Evolutionary conservation across 2,888 invertebrate genomes (phyloP), one percentile per base, ranked within the genome.

Genomic region (Pediacus dermestoides): DNA sequence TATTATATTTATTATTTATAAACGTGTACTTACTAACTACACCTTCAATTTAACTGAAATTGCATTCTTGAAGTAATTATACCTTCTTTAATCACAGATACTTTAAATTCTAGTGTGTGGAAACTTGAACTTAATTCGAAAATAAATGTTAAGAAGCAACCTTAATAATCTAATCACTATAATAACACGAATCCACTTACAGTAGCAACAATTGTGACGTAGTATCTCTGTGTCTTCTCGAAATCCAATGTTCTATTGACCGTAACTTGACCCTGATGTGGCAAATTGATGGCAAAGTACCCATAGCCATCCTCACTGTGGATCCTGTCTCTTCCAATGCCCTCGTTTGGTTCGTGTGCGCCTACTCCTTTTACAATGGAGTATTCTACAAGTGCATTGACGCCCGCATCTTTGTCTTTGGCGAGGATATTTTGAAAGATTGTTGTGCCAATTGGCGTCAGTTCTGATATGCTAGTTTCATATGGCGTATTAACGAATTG

Each of bases 201-300:
- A 72, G 86, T 85, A 61, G 91, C 91, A 53, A 89, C 80, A 65
- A 92, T 80, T 55, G 88, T 91, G 70, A 92, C 81, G 70, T 87
- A 84, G 72, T 89, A 91, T 63, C 85, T 77, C 70, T 88, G 86
- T 34, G 85, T 87, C 66, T 81, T 83, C 70, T 93, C 92, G 68
- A 85, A 93, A 73, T 92, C 92, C 65, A 92, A 72, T 31, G 82
- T 87, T 58, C 85, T 80, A 61, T 87, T 88, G 39, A 92, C 84
- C 11, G 88, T 88, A 52, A 93, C 85, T 65, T 86, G 84, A 44
- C 92, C 91, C 70, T 89, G 89, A 70, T 91, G 90, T 8, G 91
- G 90, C 55, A 86, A 75, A 47, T 87, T 85, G 68, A 92, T 90
- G 45, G 85, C 77, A 71, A 92, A 92, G 63, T 78, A 83, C 25